Conservation (phyloP, 2,888 invertebrate species). For the Epicampocera succincta region DNA sequence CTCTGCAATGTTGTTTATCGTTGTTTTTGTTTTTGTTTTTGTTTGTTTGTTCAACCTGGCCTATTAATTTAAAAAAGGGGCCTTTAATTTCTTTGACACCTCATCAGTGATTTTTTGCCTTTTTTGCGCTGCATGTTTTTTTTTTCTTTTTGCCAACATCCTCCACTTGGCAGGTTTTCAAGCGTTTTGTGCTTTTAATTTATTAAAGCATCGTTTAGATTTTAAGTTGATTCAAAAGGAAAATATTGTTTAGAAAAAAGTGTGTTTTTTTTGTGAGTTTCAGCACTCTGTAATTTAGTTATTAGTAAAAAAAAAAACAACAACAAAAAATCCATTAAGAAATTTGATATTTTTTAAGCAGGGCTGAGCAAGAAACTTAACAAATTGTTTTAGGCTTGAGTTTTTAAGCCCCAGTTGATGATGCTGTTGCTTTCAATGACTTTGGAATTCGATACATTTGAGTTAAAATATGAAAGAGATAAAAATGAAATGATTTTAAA, state of each 20-base stretch:
- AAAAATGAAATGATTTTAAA: too few relatives aligned
- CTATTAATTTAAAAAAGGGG: slow-evolving; percentile 62
- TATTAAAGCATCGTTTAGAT: slow-evolving; percentile 22
- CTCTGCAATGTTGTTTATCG: too few relatives aligned
- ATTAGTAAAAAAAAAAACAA: slow-evolving; percentile 14
- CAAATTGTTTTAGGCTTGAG: slow-evolving; percentile 22
- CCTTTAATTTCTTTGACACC: slow-evolving; percentile 67
- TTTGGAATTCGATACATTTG: not conserved
- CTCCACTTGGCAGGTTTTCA: not conserved
- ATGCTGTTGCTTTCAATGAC: too few relatives aligned
- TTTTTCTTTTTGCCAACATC: not conserved
- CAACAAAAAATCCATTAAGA: slow-evolving; percentile 2
- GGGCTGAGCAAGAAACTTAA: not conserved
- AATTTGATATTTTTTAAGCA: slow-evolving; percentile 43
- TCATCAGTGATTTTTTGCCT: slow-evolving; percentile 50
- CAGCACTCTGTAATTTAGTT: slow-evolving; percentile 34
- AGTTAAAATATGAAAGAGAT: not conserved
- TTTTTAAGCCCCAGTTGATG: not conserved
- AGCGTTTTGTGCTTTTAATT: too few relatives aligned
- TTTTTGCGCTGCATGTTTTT: not conserved
- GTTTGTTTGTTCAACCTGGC: slow-evolving; percentile 29
- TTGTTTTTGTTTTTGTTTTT: not conserved
- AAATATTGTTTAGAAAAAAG: not conserved
- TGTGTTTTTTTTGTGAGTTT: not conserved
- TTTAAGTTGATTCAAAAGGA: not conserved